Base-by-base conservation (phyloP, 2,888 invertebrate species). In the Disparrhopalites patrizii region DNA sequence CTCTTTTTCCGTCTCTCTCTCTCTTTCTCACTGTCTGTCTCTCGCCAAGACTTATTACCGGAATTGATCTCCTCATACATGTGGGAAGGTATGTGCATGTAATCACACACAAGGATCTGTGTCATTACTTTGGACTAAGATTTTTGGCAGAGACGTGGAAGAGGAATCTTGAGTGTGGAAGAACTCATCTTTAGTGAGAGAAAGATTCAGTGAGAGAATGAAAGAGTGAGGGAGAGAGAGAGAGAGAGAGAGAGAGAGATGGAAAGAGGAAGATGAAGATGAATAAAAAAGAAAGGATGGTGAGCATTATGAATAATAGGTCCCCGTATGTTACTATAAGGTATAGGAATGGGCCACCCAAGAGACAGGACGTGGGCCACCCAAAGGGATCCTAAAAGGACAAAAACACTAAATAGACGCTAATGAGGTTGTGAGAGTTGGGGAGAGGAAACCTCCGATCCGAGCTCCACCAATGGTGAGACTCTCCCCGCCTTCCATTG, bases 391-490 rank as follows among this genome's bases (percentile, higher is more conserved):
- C 68, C 68, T 65, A 68, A 70, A 66, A 71, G 68, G 71, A 73
- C 70, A 71, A 70, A 73, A 70, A 70, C 70, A 74, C 74, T 74
- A 73, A 74, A 73, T 74, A 74, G 74, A 73, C 72, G 72, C 73
- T 74, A 74, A 74, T 74, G 75, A 74, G 75, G 69, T 69, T 72
- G 71, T 47, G 66, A 58, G 50, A 64, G 56, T 36, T 68, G 55
- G 28, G 18, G 18, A 50, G 62, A 43, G 51, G 47, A 57, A 51
- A 54, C 65, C 55, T 40, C 52, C 38, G n/a, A n/a, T 55, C 50
- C 20, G 5, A 20, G 20, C 4, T 1, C 2, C 68, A 68, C 75
- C 75, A 75, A 73, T 75, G 70, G 69, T 58, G 57, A 52, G 43
- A 47, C 51, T 68, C 65, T 65, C 73, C 72, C 73, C 75, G 67